Conservation (phyloP, 2,113 vertebrate genomes). For the Pluvialis apricaria region DNA sequence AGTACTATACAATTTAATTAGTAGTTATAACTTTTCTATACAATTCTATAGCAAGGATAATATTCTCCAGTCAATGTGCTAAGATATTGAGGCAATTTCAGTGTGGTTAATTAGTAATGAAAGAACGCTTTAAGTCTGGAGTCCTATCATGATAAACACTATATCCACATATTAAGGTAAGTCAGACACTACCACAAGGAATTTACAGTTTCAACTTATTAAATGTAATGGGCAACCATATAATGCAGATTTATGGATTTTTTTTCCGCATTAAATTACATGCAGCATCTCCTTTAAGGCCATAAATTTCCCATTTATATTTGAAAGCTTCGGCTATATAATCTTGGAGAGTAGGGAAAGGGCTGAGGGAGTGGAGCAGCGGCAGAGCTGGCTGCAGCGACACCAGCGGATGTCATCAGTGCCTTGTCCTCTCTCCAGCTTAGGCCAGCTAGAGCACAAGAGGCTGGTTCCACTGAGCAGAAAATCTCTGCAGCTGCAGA, state of each 20-base stretch:
- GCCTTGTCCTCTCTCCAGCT: neutral
- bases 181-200: neutral
- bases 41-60: neutral
- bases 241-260: neutral
- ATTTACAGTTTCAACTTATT: neutral
- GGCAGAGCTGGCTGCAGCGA: neutral
- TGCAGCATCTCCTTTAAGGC: neutral
- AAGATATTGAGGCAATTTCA: neutral
- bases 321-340: neutral
- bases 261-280: neutral
- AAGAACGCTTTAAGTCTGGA: neutral
- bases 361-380: neutral
- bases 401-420: neutral
- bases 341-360: neutral
- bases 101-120: conserved; percentile 11
- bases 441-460: neutral
- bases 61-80: neutral
- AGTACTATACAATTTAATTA: neutral
- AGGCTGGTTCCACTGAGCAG: neutral
- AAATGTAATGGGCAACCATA: neutral
- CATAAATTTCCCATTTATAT: neutral
- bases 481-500: neutral
- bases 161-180: neutral
- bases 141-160: neutral
- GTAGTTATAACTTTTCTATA: neutral